Conservation (phyloP, 2,113 vertebrate species). For the Clupea harengus region DNA sequence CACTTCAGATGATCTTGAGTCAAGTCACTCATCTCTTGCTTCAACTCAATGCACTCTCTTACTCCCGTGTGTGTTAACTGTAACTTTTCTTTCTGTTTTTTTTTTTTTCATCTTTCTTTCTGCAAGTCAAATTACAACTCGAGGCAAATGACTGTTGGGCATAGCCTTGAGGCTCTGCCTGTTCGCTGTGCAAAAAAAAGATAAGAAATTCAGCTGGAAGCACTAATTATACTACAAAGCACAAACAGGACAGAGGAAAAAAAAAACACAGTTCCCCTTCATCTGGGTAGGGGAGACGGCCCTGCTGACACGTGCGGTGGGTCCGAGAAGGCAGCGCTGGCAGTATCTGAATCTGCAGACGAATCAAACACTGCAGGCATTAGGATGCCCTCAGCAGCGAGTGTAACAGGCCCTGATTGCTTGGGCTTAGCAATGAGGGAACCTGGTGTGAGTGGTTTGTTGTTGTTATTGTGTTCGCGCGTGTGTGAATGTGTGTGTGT, state of each 20-base stretch:
- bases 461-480: background rate
- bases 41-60: background rate
- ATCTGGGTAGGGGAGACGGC: background rate
- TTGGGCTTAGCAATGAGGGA: conserved; percentile 21
- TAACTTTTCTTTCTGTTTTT: background rate
- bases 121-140: conserved; percentile 19
- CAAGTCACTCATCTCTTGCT: background rate
- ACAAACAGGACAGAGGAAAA: background rate
- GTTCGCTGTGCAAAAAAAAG: background rate
- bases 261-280: background rate
- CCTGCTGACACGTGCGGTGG: background rate
- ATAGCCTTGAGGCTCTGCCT: background rate
- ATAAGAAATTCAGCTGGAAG: conserved; percentile 13
- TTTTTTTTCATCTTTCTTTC: background rate
- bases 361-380: conserved; percentile 60
- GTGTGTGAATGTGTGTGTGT: too few species aligned
- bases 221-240: conserved; percentile 5
- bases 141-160: background rate
- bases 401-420: conserved; percentile 29
- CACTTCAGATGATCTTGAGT: background rate
- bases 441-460: background rate
- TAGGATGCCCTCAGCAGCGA: conserved; percentile 32
- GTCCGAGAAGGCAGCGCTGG: background rate
- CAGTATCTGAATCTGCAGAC: conserved; percentile 47
- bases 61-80: background rate